Conservation (phyloP, 2,888 invertebrate genomes). For the Cephalotes varians region DNA sequence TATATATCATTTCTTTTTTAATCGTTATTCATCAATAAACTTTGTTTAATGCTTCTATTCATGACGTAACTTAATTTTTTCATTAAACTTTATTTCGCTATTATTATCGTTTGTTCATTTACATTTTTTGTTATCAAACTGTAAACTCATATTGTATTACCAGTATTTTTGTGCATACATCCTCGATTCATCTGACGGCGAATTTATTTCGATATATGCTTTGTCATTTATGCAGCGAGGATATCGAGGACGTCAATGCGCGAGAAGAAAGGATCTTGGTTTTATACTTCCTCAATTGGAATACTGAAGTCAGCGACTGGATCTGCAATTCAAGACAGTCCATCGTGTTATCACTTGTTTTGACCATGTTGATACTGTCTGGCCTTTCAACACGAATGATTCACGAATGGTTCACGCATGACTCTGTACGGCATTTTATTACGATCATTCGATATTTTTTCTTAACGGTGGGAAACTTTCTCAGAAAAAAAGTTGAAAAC, state of each 20-base stretch:
- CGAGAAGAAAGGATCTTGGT: constrained; percentile 43
- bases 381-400: constrained; percentile 62
- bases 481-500: constrained; percentile 22
- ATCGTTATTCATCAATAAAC: not conserved
- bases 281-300: not conserved
- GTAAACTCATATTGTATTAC: not conserved
- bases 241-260: constrained; percentile 50
- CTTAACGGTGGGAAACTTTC: constrained; percentile 3
- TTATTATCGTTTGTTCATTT: not conserved
- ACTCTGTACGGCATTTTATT: constrained; percentile 24
- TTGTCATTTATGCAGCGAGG: constrained; percentile 1
- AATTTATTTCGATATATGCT: not conserved
- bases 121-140: not conserved
- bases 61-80: not conserved
- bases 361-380: constrained; percentile 57
- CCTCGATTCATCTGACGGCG: not conserved
- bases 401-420: constrained; percentile 69
- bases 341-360: constrained; percentile 50
- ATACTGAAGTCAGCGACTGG: constrained; percentile 35
- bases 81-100: not conserved
- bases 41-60: not conserved
- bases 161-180: not conserved
- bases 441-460: constrained; percentile 31
- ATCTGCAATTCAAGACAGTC: not conserved
- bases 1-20: not conserved